These are phyloP conservation scores for Tenthredo notha DNA, from an alignment of 2,888 invertebrate species.

Conservation along the genomic window DNA sequence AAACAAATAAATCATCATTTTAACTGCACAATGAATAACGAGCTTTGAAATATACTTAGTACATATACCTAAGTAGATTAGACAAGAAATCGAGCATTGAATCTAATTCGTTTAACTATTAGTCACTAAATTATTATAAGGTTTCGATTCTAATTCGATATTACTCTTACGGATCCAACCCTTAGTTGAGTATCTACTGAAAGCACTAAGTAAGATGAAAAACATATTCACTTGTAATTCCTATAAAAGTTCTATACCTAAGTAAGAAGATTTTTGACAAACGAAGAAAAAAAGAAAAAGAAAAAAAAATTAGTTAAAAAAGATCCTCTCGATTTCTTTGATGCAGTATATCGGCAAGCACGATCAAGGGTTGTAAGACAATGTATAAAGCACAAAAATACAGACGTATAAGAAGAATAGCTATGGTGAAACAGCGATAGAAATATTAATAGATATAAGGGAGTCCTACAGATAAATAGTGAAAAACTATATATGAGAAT, in stretches of 20 bases:
- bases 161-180: not conserved
- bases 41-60: not conserved
- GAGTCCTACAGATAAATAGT: constrained; percentile 58
- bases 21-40: not conserved
- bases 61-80: not conserved
- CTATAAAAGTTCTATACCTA: not conserved
- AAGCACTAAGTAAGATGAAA: not conserved
- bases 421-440: constrained; percentile 56
- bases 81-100: not conserved
- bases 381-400: constrained; percentile 30
- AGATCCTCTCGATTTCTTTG: constrained; percentile 32
- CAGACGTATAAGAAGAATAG: constrained; percentile 49
- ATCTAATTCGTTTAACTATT: constrained; percentile 1
- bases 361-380: constrained; percentile 1
- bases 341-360: constrained; percentile 42
- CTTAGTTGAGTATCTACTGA: not conserved
- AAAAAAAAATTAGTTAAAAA: not conserved
- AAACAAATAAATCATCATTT: not conserved
- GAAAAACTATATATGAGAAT: not conserved
- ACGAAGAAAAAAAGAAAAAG: not conserved
- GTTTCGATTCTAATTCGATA: constrained; percentile 40
- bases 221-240: not conserved
- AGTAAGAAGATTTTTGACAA: not conserved
- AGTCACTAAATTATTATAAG: constrained; percentile 31
- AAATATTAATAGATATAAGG: constrained; percentile 47